Base-by-base conservation (phyloP, 1,140 invertebrate species). In the Orius insidiosus region DNA sequence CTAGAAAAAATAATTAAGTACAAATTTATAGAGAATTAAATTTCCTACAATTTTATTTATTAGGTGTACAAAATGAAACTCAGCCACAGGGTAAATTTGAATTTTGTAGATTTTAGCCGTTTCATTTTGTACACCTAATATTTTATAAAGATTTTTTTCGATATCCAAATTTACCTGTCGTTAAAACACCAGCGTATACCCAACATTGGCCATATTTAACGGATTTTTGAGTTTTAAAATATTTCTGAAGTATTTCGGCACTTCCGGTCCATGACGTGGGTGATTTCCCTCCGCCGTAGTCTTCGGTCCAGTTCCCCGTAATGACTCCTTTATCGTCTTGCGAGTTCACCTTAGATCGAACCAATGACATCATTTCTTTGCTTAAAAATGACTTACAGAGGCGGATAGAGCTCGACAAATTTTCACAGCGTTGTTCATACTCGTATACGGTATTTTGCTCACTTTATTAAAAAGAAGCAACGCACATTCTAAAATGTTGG, bases 121-220 rank as follows among this genome's bases (percentile, higher is more conserved):
- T 7, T 33, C 6, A 33, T 33, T 33, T n/a, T n/a, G n/a, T n/a
- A n/a, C n/a, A n/a, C n/a, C 16, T 18, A 19, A 19, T 9, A 32
- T 6, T 33, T 32, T 10, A 7, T 42, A 42, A 7, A 14, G 7
- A 19, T 14, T 9, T 15, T n/a, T n/a, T n/a, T n/a, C n/a, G n/a
- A n/a, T n/a, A 16, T 15, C 50, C 39, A 48, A 40, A 59, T 65
- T 64, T 65, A 81, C 78, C 65, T 52, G 86, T 88, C 0, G 86
- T 82, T 15, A 88, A 59, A 4, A 93, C 78, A 5, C 86, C 89
- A 11, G 87, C 75, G 59, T 92, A 96, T 1, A 95, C 86, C 89
- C 89, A 96, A 57, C 89, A 96, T 54, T 96, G 90, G 0, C 84
- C 90, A 58, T 82, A 96, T 60, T 88, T 89, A 0, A 95, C 87